Conservation (phyloP, 2,888 invertebrate species). For the Cinara cedri region DNA sequence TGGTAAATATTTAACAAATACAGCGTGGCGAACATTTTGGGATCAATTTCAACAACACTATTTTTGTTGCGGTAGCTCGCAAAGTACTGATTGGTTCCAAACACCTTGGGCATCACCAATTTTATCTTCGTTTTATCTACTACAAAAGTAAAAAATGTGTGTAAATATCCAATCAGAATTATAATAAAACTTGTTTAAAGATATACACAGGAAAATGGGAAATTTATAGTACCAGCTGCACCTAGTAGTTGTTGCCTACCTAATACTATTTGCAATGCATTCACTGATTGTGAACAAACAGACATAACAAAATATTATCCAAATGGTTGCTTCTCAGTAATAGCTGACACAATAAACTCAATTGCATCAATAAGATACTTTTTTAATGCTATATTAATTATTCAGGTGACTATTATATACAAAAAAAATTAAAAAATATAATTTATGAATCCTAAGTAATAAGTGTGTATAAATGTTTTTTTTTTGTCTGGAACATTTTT, state of each 20-base stretch:
- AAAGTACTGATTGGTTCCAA: constrained; percentile 45
- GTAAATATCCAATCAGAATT: no score
- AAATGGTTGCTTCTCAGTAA: constrained; percentile 33
- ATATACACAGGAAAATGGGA: constrained; percentile 16
- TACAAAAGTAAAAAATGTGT: constrained; percentile 32
- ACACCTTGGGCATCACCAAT: constrained; percentile 45
- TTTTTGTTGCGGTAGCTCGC: constrained; percentile 26
- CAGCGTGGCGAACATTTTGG: constrained; percentile 39
- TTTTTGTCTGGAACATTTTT: no score
- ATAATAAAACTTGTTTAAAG: background rate
- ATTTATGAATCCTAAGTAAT: no score
- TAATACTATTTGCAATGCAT: background rate
- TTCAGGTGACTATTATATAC: constrained; percentile 28
- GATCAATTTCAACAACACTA: constrained; percentile 41
- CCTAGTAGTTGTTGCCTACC: constrained; percentile 30
- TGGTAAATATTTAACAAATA: constrained; percentile 33
- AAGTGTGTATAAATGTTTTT: no score
- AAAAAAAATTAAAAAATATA: no score
- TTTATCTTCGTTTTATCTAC: background rate
- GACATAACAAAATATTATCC: constrained; percentile 33
- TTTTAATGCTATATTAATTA: constrained; percentile 23
- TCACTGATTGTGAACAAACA: constrained; percentile 28
- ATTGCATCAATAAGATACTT: constrained; percentile 21
- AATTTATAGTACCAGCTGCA: constrained; percentile 26
- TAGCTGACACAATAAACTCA: constrained; percentile 10